These are phyloP conservation scores for Philereme transversata DNA, from an alignment of 2,888 invertebrate species.

Conservation along the genomic window DNA sequence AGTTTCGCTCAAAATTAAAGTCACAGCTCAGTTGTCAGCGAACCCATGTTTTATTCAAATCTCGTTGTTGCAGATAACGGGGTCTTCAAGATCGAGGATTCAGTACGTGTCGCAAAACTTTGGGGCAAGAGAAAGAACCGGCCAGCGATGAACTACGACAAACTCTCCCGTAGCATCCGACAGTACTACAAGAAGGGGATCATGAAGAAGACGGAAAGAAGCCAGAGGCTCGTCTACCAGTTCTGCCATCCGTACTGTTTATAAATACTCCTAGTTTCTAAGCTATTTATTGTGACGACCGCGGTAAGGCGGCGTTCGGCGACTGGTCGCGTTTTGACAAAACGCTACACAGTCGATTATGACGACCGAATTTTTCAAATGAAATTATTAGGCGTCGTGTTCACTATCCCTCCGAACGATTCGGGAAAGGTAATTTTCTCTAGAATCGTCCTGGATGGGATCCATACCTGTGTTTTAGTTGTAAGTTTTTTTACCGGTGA, in stretches of 20 bases:
- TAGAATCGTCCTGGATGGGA: conserved; percentile 76
- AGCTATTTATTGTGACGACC: conserved; percentile 60
- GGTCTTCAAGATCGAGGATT: conserved; percentile 99
- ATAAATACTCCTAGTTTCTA: conserved; percentile 75
- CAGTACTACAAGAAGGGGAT: conserved; percentile 99
- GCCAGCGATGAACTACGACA: conserved; percentile 99
- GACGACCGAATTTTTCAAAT: conserved; percentile 58
- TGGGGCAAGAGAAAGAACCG: conserved; percentile 99
- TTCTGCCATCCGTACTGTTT: conserved; percentile 98
- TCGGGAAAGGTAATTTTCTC: conserved; percentile 84
- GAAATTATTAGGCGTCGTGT: conserved; percentile 60
- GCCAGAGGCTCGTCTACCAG: conserved; percentile 99
- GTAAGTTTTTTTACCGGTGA: conserved; percentile 76
- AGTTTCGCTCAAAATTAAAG: conserved; percentile 46
- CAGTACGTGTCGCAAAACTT: conserved; percentile 96
- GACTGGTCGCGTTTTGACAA: conserved; percentile 72
- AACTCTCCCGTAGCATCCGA: conserved; percentile 97
- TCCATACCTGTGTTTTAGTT: conserved; percentile 60
- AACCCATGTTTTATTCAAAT: conserved; percentile 64
- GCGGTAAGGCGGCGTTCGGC: conserved; percentile 76
- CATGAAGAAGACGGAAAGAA: conserved; percentile 99
- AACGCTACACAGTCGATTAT: conserved; percentile 61
- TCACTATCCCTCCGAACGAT: conserved; percentile 73
- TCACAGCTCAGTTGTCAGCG: conserved; percentile 33
- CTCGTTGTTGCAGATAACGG: conserved; percentile 86